Percentiles rank a stretch among this genome's conserved stretches.
These are phyloP conservation scores for Erethizon dorsatum DNA, from an alignment of 2,797 vertebrate genomes.

Conservation along the genomic window DNA sequence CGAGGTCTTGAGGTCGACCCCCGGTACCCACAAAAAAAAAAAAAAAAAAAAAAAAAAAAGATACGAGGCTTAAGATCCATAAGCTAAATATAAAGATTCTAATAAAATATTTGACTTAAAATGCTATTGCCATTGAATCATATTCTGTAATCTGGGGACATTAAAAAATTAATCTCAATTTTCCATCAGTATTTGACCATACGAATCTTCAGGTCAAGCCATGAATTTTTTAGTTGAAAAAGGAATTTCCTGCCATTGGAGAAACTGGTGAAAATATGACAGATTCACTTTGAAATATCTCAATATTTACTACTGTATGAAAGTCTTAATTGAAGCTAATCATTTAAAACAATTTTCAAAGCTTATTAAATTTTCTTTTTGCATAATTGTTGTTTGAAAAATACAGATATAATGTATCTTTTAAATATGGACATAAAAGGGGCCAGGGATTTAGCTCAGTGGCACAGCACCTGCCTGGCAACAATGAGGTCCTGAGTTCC, in stretches of 20 bases:
- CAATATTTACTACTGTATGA: not conserved
- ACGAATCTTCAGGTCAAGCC: not conserved
- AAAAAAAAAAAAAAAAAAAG: too few species aligned
- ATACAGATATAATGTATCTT: not conserved
- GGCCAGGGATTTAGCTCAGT: too few species aligned
- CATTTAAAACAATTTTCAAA: not conserved
- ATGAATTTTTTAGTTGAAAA: not conserved
- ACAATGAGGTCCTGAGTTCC: too few species aligned
- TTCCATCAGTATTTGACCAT: not conserved
- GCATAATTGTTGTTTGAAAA: not conserved
- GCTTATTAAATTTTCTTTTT: not conserved
- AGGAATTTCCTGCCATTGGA: not conserved
- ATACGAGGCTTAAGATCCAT: not conserved
- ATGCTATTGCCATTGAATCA: not conserved
- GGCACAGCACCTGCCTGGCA: too few species aligned
- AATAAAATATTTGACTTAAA: not conserved
- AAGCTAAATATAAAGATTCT: constrained; percentile 1
- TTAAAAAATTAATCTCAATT: not conserved
- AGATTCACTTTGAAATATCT: constrained; percentile 4
- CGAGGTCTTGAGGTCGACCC: too few species aligned
- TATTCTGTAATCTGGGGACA: not conserved
- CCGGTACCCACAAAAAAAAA: too few species aligned
- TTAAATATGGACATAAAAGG: not conserved
- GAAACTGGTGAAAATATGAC: constrained; percentile 15
- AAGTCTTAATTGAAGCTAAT: not conserved